Evolutionary conservation across 2,888 invertebrate species (phyloP).

Genomic region (Caenorhabditis angaria): DNA sequence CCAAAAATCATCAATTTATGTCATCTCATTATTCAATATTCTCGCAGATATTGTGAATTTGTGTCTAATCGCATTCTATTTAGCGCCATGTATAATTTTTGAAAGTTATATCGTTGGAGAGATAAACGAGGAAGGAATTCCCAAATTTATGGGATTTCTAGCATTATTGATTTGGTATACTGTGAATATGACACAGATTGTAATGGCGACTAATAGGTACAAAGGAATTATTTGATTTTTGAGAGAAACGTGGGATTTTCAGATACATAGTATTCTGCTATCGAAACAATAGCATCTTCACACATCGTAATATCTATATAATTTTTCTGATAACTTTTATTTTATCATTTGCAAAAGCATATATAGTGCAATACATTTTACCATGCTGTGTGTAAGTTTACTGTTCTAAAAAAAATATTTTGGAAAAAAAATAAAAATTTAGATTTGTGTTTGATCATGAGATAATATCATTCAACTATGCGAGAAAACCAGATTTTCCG

Average conservation of each 20-base stretch:
- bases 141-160: neutral
- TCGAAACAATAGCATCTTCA: slow-evolving; percentile 18
- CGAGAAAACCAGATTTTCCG: slow-evolving; percentile 17
- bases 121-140: no score
- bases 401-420: neutral
- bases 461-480: slow-evolving; percentile 45
- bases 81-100: slow-evolving; percentile 7
- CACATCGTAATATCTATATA: slow-evolving; percentile 11
- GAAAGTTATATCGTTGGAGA: no score
- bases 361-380: slow-evolving; percentile 41
- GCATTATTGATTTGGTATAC: slow-evolving; percentile 22
- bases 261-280: slow-evolving; percentile 43
- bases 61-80: slow-evolving; percentile 40
- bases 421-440: no score
- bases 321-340: slow-evolving; percentile 1
- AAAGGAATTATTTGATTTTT: slow-evolving; percentile 45
- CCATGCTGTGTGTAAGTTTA: slow-evolving; percentile 44
- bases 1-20: slow-evolving; percentile 26
- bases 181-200: slow-evolving; percentile 46
- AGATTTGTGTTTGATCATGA: slow-evolving; percentile 46
- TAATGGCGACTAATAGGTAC: slow-evolving; percentile 44
- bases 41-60: no score
- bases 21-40: no score
- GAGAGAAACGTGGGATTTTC: no score
- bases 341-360: slow-evolving; percentile 22